Evolutionary conservation across 1,140 invertebrate genomes (phyloP).

Genomic region (Drosophila ercepeae): DNA sequence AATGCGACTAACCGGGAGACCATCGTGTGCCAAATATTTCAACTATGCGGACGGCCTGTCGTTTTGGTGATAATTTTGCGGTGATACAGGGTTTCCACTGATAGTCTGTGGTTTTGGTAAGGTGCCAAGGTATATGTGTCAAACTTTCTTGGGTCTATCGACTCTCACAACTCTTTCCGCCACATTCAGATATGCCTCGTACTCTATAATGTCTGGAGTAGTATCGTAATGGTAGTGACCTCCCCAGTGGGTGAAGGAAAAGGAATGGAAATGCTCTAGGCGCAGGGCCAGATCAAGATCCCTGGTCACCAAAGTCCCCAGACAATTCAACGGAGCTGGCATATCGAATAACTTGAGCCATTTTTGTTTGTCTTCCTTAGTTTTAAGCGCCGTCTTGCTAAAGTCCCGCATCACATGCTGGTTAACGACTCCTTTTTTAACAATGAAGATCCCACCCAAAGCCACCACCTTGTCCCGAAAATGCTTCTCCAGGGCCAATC

Average conservation of each 20-base stretch:
- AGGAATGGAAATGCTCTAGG: slow-evolving; percentile 97
- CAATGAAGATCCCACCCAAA: slow-evolving; percentile 93
- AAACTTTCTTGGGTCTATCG: slow-evolving; percentile 87
- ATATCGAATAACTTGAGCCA: slow-evolving; percentile 97
- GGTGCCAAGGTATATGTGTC: background rate
- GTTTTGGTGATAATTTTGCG: slow-evolving; percentile 12
- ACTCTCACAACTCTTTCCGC: slow-evolving; percentile 90
- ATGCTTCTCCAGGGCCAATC: slow-evolving; percentile 88
- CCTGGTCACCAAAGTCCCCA: slow-evolving; percentile 94
- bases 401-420: slow-evolving; percentile 98
- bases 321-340: slow-evolving; percentile 92
- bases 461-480: slow-evolving; percentile 92
- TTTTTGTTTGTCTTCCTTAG: slow-evolving; percentile 89
- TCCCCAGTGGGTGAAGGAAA: slow-evolving; percentile 93
- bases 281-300: slow-evolving; percentile 94
- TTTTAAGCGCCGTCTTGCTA: slow-evolving; percentile 89
- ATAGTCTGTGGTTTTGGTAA: background rate
- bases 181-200: slow-evolving; percentile 92
- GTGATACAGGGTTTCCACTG: slow-evolving; percentile 6
- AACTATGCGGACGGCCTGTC: background rate
- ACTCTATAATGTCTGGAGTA: slow-evolving; percentile 92
- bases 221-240: slow-evolving; percentile 98
- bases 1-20: background rate
- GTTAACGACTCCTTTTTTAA: slow-evolving; percentile 92
- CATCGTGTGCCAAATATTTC: slow-evolving; percentile 17